These are phyloP conservation scores for Recurvirostra avosetta DNA, from an alignment of 2,113 vertebrate species.

Conservation along the genomic window DNA sequence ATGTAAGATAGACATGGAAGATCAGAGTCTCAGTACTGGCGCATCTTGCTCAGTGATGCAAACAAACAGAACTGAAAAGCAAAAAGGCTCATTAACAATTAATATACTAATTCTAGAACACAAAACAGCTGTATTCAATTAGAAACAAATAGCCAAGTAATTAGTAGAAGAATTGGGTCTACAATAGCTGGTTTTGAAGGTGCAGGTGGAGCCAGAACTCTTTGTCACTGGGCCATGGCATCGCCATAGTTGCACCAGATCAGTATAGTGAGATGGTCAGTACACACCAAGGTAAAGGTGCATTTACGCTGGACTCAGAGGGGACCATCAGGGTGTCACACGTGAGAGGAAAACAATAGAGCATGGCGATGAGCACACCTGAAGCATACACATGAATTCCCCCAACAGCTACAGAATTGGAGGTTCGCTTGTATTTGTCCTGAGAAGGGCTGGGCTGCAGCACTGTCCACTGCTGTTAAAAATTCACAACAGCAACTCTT, in stretches of 20 bases:
- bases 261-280: no score
- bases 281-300: neutral
- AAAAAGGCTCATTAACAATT: neutral
- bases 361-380: neutral
- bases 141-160: neutral
- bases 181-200: neutral
- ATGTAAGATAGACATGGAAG: neutral
- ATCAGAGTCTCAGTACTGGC: neutral
- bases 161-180: neutral
- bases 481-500: neutral
- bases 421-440: neutral
- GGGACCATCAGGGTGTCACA: neutral
- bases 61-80: neutral
- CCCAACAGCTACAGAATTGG: neutral
- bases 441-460: neutral
- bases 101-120: neutral
- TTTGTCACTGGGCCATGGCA: rapidly evolving
- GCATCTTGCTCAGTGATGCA: neutral
- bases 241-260: no score
- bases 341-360: neutral
- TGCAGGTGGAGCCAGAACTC: neutral
- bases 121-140: neutral
- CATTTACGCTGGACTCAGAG: neutral
- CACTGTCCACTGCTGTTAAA: neutral
- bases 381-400: neutral